phyloP scores from a whole-genome alignment of 2,113 vertebrate species.

The Gavia stellata region DNA sequence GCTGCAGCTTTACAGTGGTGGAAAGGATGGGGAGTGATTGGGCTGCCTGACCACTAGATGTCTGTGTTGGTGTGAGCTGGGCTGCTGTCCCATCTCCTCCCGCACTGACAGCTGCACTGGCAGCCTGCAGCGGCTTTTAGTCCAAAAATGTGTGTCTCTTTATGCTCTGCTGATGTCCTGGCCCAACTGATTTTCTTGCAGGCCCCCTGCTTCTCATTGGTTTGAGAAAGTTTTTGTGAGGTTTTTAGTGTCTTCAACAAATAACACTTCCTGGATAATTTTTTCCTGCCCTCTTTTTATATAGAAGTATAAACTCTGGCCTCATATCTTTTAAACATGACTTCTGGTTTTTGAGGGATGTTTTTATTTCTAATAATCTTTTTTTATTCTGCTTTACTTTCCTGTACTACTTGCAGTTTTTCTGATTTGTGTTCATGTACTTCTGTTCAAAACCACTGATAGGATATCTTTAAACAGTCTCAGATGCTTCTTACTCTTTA shows the following conservation, averaged over 20 bases:
- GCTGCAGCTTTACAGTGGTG: rapidly evolving
- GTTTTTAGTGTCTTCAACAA: background rate
- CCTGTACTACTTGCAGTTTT: background rate
- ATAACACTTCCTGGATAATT: background rate
- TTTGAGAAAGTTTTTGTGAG: background rate
- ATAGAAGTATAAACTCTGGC: background rate
- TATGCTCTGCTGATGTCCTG: background rate
- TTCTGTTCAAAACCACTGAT: background rate
- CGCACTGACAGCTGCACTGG: rapidly evolving
- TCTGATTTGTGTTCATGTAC: background rate
- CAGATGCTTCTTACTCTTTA: background rate
- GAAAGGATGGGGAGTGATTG: background rate
- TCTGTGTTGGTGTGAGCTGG: background rate
- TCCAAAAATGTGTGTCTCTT: rapidly evolving
- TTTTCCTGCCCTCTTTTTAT: background rate
- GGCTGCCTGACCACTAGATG: background rate
- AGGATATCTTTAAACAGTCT: background rate
- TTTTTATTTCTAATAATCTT: background rate
- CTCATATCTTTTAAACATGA: background rate
- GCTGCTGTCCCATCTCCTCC: rapidly evolving
- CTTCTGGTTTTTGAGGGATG: background rate
- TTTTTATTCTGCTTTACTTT: background rate
- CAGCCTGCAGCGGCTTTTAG: rapidly evolving
- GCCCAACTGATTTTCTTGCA: background rate
- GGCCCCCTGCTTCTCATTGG: rapidly evolving